Base-by-base conservation (phyloP, 2,888 invertebrate genomes). In the Muschampia staudingeri region DNA sequence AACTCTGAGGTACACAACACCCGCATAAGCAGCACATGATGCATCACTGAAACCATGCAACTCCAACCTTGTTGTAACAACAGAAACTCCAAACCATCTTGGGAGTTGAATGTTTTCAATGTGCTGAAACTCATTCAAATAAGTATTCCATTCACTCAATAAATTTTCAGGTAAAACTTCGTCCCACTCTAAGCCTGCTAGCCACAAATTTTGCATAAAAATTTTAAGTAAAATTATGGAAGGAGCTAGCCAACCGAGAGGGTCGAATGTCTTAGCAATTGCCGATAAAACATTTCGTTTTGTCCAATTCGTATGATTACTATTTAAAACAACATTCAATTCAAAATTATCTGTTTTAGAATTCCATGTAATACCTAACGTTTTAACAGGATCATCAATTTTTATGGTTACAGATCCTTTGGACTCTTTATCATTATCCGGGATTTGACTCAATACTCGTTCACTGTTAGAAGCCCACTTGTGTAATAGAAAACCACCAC, bases 201-300 rank as follows among this genome's bases (percentile, higher is more conserved):
- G 75, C 82, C 82, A 84, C 25, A 84, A 48, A 42, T 80, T 82
- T 65, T 82, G 83, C 71, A 84, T 80, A 48, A 82, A 77, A 30
- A 80, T 82, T 30, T 84, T 82, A 30, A 77, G 44, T 19, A 40
- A 16, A 56, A 82, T 77, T n/a, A 77, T 52, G 8, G 25, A 37
- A 61, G 83, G 81, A 19, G 77, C 61, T 44, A 84, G 76, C 80
- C 82, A 84, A 40, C 84, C 80, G 5, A 82, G 70, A 34, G 84
- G 77, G 44, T 84, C 83, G 75, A 80, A 83, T 9, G 76, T 71
- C 75, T 82, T 81, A 12, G 80, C 78, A 56, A 83, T 81, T 52
- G 48, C 37, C 14, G 81, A 80, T 25, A 78, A 70, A 40, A 81
- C 76, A 25, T 75, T 69, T 76, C 81, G 16, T 73, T 83, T 76